phyloP scores from a whole-genome alignment of 2,113 vertebrate genomes.

The Uria aalge region DNA sequence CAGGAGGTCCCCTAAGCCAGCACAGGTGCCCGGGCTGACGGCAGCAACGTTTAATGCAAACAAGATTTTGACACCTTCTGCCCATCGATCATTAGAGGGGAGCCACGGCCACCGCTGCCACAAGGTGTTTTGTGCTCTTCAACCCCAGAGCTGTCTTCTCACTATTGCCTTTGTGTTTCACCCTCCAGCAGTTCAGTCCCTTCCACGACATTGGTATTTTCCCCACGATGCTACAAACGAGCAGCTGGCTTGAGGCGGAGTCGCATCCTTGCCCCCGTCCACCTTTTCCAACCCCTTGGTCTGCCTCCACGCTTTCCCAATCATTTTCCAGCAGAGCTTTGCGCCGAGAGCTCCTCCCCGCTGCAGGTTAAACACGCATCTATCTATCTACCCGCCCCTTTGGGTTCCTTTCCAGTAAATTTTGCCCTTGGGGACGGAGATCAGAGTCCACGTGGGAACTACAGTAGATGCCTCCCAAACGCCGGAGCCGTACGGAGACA shows the following conservation, averaged over 20 bases:
- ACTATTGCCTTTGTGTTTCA: not conserved
- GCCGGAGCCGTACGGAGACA: rapidly evolving
- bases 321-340: not conserved
- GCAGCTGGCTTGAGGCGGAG: not conserved
- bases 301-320: rapidly evolving
- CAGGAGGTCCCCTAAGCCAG: not conserved
- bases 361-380: rapidly evolving
- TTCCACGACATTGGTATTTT: not conserved
- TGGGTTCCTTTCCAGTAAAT: not conserved
- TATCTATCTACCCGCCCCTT: not conserved
- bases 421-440: not conserved
- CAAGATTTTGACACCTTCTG: not conserved
- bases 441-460: rapidly evolving
- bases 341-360: not conserved
- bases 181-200: not conserved
- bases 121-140: not conserved
- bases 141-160: not conserved
- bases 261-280: not conserved
- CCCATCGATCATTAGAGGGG: not conserved
- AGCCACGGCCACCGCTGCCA: not conserved
- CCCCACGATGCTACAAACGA: rapidly evolving
- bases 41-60: not conserved
- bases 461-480: not conserved
- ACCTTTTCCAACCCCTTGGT: not conserved
- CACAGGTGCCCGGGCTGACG: not conserved